phyloP scores from a whole-genome alignment of 2,888 invertebrate species.

The Acrobasis repandana region DNA sequence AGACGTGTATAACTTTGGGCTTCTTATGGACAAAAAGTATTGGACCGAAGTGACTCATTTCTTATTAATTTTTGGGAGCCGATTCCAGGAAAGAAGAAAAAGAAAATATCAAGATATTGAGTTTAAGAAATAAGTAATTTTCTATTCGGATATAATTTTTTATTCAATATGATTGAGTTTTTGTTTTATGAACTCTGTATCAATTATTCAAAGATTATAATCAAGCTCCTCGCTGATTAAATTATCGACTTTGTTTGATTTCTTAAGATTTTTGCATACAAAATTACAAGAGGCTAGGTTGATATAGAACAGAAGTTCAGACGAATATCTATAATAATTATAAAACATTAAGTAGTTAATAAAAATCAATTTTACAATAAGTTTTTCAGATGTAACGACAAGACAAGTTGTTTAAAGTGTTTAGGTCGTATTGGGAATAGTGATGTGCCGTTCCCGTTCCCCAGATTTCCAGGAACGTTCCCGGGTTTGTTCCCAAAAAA shows the following conservation, averaged over 20 bases:
- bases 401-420: too few species aligned
- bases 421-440: too few species aligned
- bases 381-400: too few species aligned
- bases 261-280: not conserved
- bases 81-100: not conserved
- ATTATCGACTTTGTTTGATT: constrained; percentile 4
- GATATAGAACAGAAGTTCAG: too few species aligned
- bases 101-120: not conserved
- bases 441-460: too few species aligned
- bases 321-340: too few species aligned
- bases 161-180: not conserved
- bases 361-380: too few species aligned
- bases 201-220: constrained; percentile 4
- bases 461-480: too few species aligned
- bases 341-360: too few species aligned
- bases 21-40: not conserved
- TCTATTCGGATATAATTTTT: not conserved
- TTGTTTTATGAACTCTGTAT: not conserved
- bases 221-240: not conserved
- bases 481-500: too few species aligned
- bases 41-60: not conserved
- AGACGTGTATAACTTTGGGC: not conserved
- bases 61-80: not conserved
- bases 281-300: not conserved
- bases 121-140: not conserved